A percentile compares a stretch with the other conserved stretches of the same genome.
Evolutionary conservation across 2,113 vertebrate genomes (phyloP).

Genomic region (Epinephelus fuscoguttatus): DNA sequence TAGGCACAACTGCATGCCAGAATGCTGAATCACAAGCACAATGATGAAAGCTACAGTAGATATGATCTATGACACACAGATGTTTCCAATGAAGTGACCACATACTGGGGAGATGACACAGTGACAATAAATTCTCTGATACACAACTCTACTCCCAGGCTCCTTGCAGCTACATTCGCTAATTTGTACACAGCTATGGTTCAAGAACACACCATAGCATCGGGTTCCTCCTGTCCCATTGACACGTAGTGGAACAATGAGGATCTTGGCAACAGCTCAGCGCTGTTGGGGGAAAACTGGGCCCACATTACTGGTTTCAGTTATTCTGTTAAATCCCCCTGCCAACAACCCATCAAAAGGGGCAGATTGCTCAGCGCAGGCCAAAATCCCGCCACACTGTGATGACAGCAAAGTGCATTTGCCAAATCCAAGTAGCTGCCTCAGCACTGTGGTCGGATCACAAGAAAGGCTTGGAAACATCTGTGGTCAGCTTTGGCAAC

Average conservation of each 20-base stretch:
- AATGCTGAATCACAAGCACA: not conserved
- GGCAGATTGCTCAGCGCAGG: conserved; percentile 5
- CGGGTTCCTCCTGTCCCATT: not conserved
- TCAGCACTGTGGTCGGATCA: conserved; percentile 67
- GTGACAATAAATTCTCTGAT: not conserved
- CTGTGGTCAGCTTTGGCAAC: conserved; percentile 57
- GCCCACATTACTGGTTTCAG: conserved; percentile 15
- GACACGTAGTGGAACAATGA: not conserved
- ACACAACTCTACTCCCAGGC: not conserved
- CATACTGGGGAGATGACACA: not conserved
- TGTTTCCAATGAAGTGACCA: not conserved
- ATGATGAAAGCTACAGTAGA: not conserved
- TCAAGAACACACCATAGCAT: conserved; percentile 12
- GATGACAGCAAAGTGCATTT: conserved; percentile 50
- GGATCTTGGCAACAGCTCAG: not conserved
- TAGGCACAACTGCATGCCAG: not conserved
- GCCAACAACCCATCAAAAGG: conserved; percentile 51
- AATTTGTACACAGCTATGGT: conserved; percentile 1
- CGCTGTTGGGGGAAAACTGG: not conserved
- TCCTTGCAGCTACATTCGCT: not conserved
- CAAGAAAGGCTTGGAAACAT: conserved; percentile 54
- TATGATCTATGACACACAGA: not conserved
- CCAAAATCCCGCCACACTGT: conserved; percentile 26
- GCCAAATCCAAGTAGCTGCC: conserved; percentile 69
- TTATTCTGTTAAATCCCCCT: conserved; percentile 35